phyloP scores from a whole-genome alignment of 1,140 invertebrate species.

The Drosophila obscura region DNA sequence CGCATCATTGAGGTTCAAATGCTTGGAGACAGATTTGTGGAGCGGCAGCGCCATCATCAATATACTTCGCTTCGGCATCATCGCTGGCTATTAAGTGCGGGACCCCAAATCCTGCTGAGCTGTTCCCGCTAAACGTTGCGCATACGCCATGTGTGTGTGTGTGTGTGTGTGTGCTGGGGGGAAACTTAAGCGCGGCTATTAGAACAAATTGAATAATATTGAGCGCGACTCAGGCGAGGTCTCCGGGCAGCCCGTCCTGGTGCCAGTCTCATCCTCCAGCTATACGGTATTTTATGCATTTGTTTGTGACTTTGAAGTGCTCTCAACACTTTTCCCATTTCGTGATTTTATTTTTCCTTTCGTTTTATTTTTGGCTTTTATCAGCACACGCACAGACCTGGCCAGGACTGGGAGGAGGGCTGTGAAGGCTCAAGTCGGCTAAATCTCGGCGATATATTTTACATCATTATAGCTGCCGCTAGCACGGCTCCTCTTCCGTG shows the following conservation, averaged over 20 bases:
- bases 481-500: conserved; percentile 25
- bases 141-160: conserved; percentile 64
- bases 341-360: conserved; percentile 23
- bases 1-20: conserved; percentile 81
- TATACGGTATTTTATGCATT: conserved; percentile 71
- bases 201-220: conserved; percentile 79
- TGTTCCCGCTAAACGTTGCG: conserved; percentile 58
- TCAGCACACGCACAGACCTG: conserved; percentile 75
- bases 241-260: no score
- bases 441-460: conserved; percentile 81
- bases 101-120: conserved; percentile 33
- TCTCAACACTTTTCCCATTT: conserved; percentile 59
- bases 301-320: conserved; percentile 79
- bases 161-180: conserved; percentile 30
- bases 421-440: conserved; percentile 42
- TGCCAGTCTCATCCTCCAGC: not conserved
- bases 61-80: conserved; percentile 60
- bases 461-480: conserved; percentile 74
- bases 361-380: conserved; percentile 56
- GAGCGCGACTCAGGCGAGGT: conserved; percentile 19
- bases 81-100: conserved; percentile 43
- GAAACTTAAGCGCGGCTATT: conserved; percentile 72
- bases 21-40: conserved; percentile 68
- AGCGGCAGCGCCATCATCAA: conserved; percentile 63
- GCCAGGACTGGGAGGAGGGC: conserved; percentile 9